These are phyloP conservation scores for Blomia tropicalis DNA, from an alignment of 2,888 invertebrate species.

Conservation along the genomic window DNA sequence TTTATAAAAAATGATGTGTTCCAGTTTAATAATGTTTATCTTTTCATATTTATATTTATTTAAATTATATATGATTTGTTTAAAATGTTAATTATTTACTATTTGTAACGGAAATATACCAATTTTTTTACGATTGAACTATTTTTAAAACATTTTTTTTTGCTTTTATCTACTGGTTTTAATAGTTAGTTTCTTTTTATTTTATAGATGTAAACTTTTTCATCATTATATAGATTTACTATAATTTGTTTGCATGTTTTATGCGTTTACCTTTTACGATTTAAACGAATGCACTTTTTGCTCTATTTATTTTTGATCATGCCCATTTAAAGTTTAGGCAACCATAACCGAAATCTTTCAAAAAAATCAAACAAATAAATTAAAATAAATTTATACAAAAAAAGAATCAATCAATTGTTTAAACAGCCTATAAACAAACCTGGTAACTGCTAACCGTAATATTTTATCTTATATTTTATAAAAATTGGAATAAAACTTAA, in stretches of 20 bases:
- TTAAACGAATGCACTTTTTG: too few species aligned
- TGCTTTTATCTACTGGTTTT: too few species aligned
- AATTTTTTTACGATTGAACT: not conserved
- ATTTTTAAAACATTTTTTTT: not conserved
- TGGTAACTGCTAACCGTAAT: conserved; percentile 18
- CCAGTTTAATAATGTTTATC: not conserved
- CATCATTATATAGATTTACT: too few species aligned
- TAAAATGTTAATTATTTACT: not conserved
- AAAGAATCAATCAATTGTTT: conserved; percentile 92
- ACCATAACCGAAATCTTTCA: too few species aligned
- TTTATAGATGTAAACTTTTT: too few species aligned
- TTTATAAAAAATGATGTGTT: not conserved
- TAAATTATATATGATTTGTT: not conserved
- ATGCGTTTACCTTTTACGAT: too few species aligned
- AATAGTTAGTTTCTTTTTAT: too few species aligned
- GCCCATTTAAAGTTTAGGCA: too few species aligned
- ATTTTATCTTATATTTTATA: conserved; percentile 16
- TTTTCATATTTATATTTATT: not conserved
- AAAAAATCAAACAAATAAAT: too few species aligned
- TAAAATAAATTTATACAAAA: too few species aligned
- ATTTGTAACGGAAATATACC: not conserved
- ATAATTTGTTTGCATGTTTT: too few species aligned
- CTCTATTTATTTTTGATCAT: too few species aligned
- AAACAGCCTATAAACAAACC: conserved; percentile 52
- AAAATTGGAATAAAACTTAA: not conserved